Conservation (phyloP, 2,113 vertebrate species). For the Octodon degus region DNA sequence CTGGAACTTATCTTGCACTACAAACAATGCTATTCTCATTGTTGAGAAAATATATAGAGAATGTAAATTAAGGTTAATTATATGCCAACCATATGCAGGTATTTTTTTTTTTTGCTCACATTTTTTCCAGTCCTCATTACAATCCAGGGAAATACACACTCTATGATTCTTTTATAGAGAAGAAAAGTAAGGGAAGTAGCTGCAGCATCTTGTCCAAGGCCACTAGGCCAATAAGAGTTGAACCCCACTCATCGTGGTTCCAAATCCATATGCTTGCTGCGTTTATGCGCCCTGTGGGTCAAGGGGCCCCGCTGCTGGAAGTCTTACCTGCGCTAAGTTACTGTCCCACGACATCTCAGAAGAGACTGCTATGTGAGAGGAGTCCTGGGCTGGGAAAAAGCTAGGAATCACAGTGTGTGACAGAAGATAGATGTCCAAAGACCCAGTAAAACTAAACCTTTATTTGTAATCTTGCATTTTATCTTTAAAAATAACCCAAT, state of each 20-base stretch:
- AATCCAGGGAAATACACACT: background rate
- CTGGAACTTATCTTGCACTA: background rate
- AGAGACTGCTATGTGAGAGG: background rate
- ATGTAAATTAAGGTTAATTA: background rate
- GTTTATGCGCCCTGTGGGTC: background rate
- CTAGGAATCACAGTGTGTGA: background rate
- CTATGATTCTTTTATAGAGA: background rate
- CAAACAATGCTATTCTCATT: background rate
- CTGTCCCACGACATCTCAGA: background rate
- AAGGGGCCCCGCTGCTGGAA: background rate
- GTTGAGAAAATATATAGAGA: background rate
- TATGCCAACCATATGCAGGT: background rate
- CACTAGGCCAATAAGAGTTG: background rate
- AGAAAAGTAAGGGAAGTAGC: background rate
- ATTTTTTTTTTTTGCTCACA: background rate
- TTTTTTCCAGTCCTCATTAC: background rate
- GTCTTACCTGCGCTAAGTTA: background rate
- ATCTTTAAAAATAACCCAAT: background rate
- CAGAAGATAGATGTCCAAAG: background rate
- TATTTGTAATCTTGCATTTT: conserved; percentile 9
- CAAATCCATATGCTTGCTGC: background rate
- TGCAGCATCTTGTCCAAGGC: background rate
- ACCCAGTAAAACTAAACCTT: background rate
- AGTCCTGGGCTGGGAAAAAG: background rate
- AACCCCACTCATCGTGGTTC: background rate